phyloP scores from a whole-genome alignment of 2,888 invertebrate species.

The Meliscaeva auricollis region DNA sequence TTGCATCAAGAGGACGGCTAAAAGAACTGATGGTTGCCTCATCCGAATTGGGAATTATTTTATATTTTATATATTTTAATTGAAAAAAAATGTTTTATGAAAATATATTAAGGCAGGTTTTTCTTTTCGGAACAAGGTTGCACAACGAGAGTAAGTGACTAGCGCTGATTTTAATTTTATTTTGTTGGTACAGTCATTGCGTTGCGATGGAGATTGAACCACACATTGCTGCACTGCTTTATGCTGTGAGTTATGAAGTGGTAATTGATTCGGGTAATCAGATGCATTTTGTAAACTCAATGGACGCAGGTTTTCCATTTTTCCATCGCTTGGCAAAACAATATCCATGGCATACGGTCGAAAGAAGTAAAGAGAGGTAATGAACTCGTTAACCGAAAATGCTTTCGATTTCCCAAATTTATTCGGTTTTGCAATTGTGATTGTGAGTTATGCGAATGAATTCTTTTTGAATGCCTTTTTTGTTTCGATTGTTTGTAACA shows the following conservation, averaged over 20 bases:
- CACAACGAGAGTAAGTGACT: slow-evolving; percentile 29
- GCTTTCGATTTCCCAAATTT: slow-evolving; percentile 46
- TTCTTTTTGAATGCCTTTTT: slow-evolving; percentile 16
- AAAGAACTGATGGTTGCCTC: slow-evolving; percentile 27
- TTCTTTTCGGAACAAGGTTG: slow-evolving; percentile 63
- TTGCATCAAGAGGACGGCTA: slow-evolving; percentile 24
- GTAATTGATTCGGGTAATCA: slow-evolving; percentile 60
- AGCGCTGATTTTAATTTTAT: slow-evolving; percentile 17
- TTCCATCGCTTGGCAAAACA: background rate
- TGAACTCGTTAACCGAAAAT: slow-evolving; percentile 46
- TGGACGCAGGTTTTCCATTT: slow-evolving; percentile 25
- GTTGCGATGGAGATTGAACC: slow-evolving; percentile 1
- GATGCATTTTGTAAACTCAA: slow-evolving; percentile 67
- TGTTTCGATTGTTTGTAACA: slow-evolving; percentile 6
- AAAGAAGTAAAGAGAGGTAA: slow-evolving; percentile 20
- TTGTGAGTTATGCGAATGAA: slow-evolving; percentile 31
- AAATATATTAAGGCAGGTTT: slow-evolving; percentile 46
- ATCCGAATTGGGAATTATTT: slow-evolving; percentile 37
- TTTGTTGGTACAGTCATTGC: background rate
- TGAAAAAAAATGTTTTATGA: slow-evolving; percentile 32
- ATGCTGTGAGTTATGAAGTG: slow-evolving; percentile 45
- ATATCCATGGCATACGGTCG: background rate
- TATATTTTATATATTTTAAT: slow-evolving; percentile 31
- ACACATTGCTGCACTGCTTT: background rate
- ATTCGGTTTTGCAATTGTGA: slow-evolving; percentile 48